Percentiles rank a stretch among this genome's conserved stretches.
Evolutionary conservation across 2,888 invertebrate species (phyloP).

Genomic region (Pyrocoelia pectoralis): DNA sequence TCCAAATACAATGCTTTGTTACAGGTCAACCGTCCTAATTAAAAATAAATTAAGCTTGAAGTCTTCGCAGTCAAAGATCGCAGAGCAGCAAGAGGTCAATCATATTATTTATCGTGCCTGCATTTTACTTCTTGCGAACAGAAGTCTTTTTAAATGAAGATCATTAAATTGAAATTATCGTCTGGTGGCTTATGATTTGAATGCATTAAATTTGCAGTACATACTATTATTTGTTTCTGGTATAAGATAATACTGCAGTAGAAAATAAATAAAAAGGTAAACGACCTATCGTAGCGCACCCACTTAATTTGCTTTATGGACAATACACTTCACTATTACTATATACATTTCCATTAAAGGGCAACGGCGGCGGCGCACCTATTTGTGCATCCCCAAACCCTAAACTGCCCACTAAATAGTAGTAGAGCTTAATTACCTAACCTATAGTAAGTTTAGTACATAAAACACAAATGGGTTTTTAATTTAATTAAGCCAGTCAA

Average conservation of each 20-base stretch:
- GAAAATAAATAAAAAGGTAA: conserved; percentile 6
- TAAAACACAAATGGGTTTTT: conserved; percentile 6
- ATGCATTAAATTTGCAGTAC: neutral
- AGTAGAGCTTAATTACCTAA: neutral
- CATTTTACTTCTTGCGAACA: conserved; percentile 18
- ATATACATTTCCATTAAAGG: conserved; percentile 5
- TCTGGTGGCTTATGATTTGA: neutral
- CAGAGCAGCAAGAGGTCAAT: conserved; percentile 27
- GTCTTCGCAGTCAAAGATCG: conserved; percentile 29
- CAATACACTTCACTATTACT: conserved; percentile 1
- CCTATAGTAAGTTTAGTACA: neutral
- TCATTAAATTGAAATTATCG: too few species aligned
- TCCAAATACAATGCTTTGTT: neutral
- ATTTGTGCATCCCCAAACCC: neutral
- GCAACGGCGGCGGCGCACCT: conserved; percentile 6
- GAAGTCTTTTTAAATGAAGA: neutral
- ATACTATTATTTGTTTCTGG: neutral
- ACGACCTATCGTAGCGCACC: conserved; percentile 4
- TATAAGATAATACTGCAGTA: too few species aligned
- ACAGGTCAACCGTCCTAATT: conserved; percentile 16
- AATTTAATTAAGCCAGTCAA: conserved; percentile 2
- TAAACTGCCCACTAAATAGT: neutral
- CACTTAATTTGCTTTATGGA: conserved; percentile 9
- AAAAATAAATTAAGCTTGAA: conserved; percentile 25
- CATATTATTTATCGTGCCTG: conserved; percentile 22